Conservation (phyloP, 1,140 invertebrate species). For the Maconellicoccus hirsutus region DNA sequence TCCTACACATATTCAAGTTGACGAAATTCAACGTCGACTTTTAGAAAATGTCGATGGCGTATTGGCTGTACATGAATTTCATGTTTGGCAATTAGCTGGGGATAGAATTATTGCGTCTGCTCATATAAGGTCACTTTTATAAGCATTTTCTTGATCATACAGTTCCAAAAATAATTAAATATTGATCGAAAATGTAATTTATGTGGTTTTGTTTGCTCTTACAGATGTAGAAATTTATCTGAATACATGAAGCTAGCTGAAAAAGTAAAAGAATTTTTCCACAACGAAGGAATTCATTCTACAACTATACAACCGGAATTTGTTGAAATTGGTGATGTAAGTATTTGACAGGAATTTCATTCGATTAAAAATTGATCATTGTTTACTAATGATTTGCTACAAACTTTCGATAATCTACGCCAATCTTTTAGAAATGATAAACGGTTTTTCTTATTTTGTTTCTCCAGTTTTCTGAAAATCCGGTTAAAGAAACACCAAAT, state of each 20-base stretch:
- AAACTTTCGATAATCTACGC: no score
- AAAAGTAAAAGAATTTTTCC: conserved; percentile 90
- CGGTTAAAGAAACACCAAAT: conserved; percentile 38
- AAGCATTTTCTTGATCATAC: conserved; percentile 24
- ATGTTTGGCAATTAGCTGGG: conserved; percentile 86
- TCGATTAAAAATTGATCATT: no score
- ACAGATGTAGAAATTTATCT: conserved; percentile 68
- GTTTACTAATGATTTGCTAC: no score
- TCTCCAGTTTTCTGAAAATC: conserved; percentile 42
- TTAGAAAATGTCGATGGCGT: conserved; percentile 78
- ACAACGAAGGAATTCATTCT: conserved; percentile 82
- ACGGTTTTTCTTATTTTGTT: conserved; percentile 21
- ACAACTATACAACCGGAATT: conserved; percentile 93
- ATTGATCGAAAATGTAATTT: background rate
- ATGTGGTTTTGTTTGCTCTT: conserved; percentile 26
- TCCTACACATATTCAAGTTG: conserved; percentile 83
- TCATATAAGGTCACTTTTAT: conserved; percentile 56
- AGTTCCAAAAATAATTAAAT: conserved; percentile 9
- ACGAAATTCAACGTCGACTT: conserved; percentile 73
- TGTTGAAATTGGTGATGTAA: conserved; percentile 49
- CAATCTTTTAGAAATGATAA: background rate
- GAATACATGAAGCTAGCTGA: conserved; percentile 88
- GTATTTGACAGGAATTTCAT: conserved; percentile 23
- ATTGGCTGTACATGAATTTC: conserved; percentile 84
- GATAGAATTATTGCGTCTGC: conserved; percentile 87